Conservation (phyloP, 2,888 invertebrate genomes). For the Drymonia ruficornis region DNA sequence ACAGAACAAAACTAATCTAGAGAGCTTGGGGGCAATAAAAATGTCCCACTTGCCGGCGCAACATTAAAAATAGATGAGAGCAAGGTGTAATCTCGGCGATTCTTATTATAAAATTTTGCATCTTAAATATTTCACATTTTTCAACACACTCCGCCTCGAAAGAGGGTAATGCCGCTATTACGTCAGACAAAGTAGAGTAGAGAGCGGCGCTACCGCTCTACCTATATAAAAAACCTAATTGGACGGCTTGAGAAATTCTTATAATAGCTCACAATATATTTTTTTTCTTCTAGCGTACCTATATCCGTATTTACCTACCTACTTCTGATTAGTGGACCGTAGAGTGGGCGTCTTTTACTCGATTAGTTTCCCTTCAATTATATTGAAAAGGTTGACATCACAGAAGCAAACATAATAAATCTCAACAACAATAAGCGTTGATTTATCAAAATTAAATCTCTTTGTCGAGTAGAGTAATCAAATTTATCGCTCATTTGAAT, state of each 20-base stretch:
- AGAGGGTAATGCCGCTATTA: slow-evolving; percentile 66
- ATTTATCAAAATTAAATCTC: slow-evolving; percentile 83
- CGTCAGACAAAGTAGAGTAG: slow-evolving; percentile 58
- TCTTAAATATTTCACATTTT: slow-evolving; percentile 78
- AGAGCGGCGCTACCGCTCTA: slow-evolving; percentile 45
- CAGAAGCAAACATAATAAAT: slow-evolving; percentile 67
- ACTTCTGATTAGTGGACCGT: neutral
- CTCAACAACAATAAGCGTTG: slow-evolving; percentile 73
- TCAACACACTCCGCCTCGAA: slow-evolving; percentile 62
- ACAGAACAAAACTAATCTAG: slow-evolving; percentile 84
- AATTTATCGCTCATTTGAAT: slow-evolving; percentile 81
- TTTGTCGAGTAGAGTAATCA: slow-evolving; percentile 77
- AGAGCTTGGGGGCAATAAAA: slow-evolving; percentile 78
- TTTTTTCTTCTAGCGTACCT: neutral
- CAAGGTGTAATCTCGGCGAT: slow-evolving; percentile 81
- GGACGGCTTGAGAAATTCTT: slow-evolving; percentile 41
- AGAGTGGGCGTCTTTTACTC: slow-evolving; percentile 6
- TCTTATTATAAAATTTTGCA: slow-evolving; percentile 81
- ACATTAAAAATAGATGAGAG: slow-evolving; percentile 79
- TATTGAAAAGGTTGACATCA: slow-evolving; percentile 48
- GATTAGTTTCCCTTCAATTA: slow-evolving; percentile 32
- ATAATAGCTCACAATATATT: slow-evolving; percentile 35
- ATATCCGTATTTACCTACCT: neutral
- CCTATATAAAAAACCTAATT: slow-evolving; percentile 47
- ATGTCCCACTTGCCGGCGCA: slow-evolving; percentile 74